Base-by-base conservation (phyloP, 2,113 vertebrate genomes). In the Phylloscopus whistleri region DNA sequence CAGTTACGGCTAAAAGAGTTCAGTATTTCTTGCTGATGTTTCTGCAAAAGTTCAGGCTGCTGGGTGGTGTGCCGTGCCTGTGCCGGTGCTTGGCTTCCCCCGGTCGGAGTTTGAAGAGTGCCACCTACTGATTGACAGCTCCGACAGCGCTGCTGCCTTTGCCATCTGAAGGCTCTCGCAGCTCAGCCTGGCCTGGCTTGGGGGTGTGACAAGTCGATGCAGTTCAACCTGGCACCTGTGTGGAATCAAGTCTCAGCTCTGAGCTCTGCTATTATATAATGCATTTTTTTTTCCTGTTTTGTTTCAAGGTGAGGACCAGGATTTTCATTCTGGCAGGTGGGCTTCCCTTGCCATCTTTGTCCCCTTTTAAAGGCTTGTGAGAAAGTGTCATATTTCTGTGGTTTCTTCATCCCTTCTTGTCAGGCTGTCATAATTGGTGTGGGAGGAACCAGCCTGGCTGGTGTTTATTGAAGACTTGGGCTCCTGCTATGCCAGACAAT, bases 121-220 rank as follows among this genome's bases (percentile, higher is more conserved):
- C 94, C 93, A 91, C 93, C 94, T 95, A 5, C 90, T 86, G 95
- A 90, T 37, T 83, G 79, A 60, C 93, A 83, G 60, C 88, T 81
- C 76, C 49, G 15, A 10, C 56, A 33, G 44, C 6, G 9, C 35
- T 15, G 63, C 3, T 43, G 72, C 56, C 39, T 56, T 11, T n/a
- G 63, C 70, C 23, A 1, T 33, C 66, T 55, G 79, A 78, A 77
- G 48, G 82, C 48, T 93, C 63, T 63, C 10, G 0, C n/a, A 79
- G 73, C 87, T 68, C 67, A 43, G 70, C 49, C 55, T 79, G 1
- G 0, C 60, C 64, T 60, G 7, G 19, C 69, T 19, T 27, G 46
- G 59, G 53, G 27, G 39, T 55, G 55, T 28, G 78, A 69, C 33
- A 33, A 55, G 70, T 22, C 60, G 35, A 33, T 56, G 39, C 63